A percentile compares a stretch with the other conserved stretches of the same genome.
Evolutionary conservation across 1,140 invertebrate genomes (phyloP).

Genomic region (Globodera ellingtonae): DNA sequence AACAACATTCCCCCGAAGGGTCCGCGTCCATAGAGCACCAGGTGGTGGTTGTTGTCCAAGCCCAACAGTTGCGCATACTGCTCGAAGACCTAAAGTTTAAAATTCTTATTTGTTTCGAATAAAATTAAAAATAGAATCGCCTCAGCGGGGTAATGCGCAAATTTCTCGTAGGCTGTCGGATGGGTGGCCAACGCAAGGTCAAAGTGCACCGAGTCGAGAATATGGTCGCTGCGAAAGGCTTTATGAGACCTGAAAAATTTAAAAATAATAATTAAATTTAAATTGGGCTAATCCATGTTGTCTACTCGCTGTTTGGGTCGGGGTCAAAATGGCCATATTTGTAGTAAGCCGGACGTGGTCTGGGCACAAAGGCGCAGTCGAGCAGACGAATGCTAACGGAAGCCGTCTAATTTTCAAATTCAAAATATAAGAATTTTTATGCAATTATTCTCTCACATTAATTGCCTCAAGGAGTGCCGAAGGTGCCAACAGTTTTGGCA

Average conservation of each 20-base stretch:
- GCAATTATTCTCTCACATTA: not conserved
- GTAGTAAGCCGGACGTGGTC: not conserved
- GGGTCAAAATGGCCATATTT: conserved; percentile 4
- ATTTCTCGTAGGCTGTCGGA: conserved; percentile 47
- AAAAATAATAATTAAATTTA: not conserved
- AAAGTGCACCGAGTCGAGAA: conserved; percentile 48
- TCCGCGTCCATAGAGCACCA: conserved; percentile 58
- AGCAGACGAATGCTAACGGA: not conserved
- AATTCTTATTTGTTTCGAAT: not conserved
- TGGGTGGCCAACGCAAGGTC: conserved; percentile 49
- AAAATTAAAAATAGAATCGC: not conserved
- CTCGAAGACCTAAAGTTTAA: conserved; percentile 40
- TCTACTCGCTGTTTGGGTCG: not conserved
- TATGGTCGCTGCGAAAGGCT: conserved; percentile 43
- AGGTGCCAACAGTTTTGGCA: not conserved
- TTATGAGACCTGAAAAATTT: not conserved
- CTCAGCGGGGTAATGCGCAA: conserved; percentile 53
- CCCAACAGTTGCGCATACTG: conserved; percentile 55
- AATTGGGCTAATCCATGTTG: not conserved
- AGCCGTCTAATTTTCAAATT: not conserved
- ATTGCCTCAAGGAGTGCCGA: not conserved
- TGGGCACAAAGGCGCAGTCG: conserved; percentile 6
- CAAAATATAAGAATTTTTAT: too few relatives aligned
- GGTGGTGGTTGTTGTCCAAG: conserved; percentile 53
- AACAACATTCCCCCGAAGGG: conserved; percentile 60